phyloP scores from a whole-genome alignment of 2,888 invertebrate genomes.

The Cerastoderma edule region DNA sequence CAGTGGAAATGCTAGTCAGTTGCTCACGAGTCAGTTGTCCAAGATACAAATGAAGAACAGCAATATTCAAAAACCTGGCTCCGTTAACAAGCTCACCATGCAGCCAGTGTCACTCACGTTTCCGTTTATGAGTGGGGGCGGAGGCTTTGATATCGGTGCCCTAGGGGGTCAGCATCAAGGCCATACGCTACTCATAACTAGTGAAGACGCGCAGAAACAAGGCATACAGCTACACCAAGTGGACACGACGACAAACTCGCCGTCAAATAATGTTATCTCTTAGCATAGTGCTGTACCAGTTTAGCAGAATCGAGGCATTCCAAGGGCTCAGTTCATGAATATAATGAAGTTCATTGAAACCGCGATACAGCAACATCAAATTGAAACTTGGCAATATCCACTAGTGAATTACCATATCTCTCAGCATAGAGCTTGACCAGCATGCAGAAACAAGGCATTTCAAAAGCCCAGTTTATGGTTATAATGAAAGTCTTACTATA shows the following conservation, averaged over 20 bases:
- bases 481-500: no score
- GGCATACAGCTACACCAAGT: slow-evolving; percentile 65
- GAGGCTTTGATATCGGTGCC: slow-evolving; percentile 34
- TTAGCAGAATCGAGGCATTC: no score
- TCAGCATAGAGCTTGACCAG: no score
- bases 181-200: slow-evolving; percentile 71
- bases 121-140: slow-evolving; percentile 66
- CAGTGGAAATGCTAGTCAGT: slow-evolving; percentile 59
- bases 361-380: no score
- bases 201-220: slow-evolving; percentile 66
- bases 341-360: no score
- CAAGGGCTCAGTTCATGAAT: no score
- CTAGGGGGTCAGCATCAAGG: slow-evolving; percentile 60
- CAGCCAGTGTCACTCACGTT: slow-evolving; percentile 75
- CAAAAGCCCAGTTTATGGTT: no score
- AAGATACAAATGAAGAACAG: slow-evolving; percentile 71
- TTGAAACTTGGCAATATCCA: no score
- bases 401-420: no score
- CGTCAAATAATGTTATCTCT: slow-evolving; percentile 49
- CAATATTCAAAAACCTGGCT: slow-evolving; percentile 61
- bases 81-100: slow-evolving; percentile 71
- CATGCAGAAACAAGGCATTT: no score
- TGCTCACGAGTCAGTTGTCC: slow-evolving; percentile 67
- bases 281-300: no score
- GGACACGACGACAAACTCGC: slow-evolving; percentile 49